Evolutionary conservation across 64 coral and sea anemone genomes (phyloP).

Genomic region (Anthopleura sola): DNA sequence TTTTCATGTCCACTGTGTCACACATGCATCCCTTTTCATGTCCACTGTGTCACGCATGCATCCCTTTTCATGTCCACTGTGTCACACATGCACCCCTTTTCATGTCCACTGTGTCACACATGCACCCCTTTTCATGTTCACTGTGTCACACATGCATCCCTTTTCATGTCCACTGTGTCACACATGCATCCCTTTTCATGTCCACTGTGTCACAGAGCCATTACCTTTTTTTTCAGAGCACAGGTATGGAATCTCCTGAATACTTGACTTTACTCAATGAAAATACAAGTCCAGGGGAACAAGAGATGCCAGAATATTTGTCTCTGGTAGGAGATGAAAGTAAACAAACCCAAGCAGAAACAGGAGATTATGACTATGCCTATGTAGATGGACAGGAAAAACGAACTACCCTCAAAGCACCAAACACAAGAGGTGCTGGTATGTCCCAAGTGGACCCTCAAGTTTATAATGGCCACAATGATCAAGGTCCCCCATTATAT

Average conservation of each 20-base stretch:
- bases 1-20: too few relatives aligned
- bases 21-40: too few relatives aligned
- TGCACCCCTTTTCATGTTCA: too few relatives aligned
- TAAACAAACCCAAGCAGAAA: not conserved
- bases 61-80: too few relatives aligned
- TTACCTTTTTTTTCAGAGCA: not conserved
- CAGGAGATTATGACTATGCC: conserved; percentile 31
- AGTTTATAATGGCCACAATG: not conserved
- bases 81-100: too few relatives aligned
- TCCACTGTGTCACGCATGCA: too few relatives aligned
- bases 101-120: too few relatives aligned
- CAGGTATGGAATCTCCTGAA: not conserved
- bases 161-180: too few relatives aligned
- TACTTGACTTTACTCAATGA: conserved; percentile 12
- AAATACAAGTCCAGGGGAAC: not conserved
- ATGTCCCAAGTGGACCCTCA: not conserved
- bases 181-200: too few relatives aligned
- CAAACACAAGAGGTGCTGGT: not conserved
- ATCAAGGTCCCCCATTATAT: not conserved
- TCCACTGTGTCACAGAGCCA: too few relatives aligned
- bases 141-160: too few relatives aligned
- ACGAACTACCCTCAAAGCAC: not conserved
- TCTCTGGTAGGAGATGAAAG: not conserved
- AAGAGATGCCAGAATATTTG: not conserved
- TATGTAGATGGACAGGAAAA: conserved; percentile 38